Base-by-base conservation (phyloP, 1,140 invertebrate genomes). In the Dinoponera quadriceps region DNA sequence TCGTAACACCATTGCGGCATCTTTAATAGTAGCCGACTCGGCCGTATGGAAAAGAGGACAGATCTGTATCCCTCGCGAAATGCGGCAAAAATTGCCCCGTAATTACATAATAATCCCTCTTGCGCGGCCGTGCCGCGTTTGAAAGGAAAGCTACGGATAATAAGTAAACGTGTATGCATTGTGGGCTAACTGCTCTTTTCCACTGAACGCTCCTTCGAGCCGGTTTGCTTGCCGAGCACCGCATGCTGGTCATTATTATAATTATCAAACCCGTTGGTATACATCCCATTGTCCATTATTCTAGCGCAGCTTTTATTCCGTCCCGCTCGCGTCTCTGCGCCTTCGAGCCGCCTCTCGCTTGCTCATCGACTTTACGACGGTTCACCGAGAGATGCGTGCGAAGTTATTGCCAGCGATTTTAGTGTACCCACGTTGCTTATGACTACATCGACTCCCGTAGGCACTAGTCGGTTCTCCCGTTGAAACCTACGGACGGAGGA, bases 51-150 rank as follows among this genome's bases (percentile, higher is more conserved):
- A 85, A 87, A 73, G 75, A 78, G 85, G 83, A 77, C 75, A 75
- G 62, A 74, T 77, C 54, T 62, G 71, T 65, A 72, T 72, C 29
- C 38, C 33, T 2, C 16, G 29, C 68, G 86, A 91, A 93, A 91
- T 90, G 87, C 85, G 88, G 81, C 86, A 90, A 84, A 93, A 93
- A 94, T 93, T 91, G 89, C 92, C 87, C 77, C 73, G 90, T 94
- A 93, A 94, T 93, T 93, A 89, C 90, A 88, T 93, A 94, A 94
- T 92, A 91, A 93, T 91, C 74, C 88, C 90, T 82, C 49, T 68
- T 14, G 57, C 65, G 25, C 48, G 16, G 22, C 20, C 63, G 84
- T 89, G 84, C 83, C 85, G 77, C 84, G 73, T 69, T 78, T 84
- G 85, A 85, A 89, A 90, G 90, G 88, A 91, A 92, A 91, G 86